Evolutionary conservation across 1,140 invertebrate species (phyloP).

Genomic region (Radopholus similis): DNA sequence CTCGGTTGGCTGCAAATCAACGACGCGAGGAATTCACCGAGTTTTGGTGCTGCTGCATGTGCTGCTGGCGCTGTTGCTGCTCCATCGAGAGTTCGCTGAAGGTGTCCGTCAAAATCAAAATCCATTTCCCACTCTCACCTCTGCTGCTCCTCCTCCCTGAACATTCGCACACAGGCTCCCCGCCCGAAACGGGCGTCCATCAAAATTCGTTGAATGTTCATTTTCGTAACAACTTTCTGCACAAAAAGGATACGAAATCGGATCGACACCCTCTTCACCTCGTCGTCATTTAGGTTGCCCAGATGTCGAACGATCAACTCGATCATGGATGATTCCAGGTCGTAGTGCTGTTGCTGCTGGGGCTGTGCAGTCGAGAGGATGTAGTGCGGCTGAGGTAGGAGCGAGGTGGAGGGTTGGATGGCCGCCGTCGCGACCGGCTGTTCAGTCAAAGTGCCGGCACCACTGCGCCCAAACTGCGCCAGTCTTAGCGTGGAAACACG

Average conservation of each 20-base stretch:
- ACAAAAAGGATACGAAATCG: not conserved
- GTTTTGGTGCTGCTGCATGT: conserved; percentile 2
- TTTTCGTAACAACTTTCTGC: conserved; percentile 44
- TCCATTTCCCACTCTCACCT: not conserved
- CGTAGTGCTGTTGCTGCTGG: conserved; percentile 24
- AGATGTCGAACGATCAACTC: conserved; percentile 30
- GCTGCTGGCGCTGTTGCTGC: conserved; percentile 14
- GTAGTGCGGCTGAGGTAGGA: too few species aligned
- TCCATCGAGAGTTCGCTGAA: conserved; percentile 13
- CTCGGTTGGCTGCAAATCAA: not conserved
- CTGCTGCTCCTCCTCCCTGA: conserved; percentile 23
- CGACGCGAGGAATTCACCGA: not conserved
- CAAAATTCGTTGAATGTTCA: conserved; percentile 41
- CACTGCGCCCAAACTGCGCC: not conserved
- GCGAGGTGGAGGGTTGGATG: not conserved
- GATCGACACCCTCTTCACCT: conserved; percentile 21
- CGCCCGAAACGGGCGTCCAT: conserved; percentile 40
- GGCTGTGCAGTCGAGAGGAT: conserved; percentile 6
- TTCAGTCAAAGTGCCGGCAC: not conserved
- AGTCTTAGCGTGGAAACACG: not conserved
- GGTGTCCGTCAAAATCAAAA: not conserved
- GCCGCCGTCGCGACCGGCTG: too few species aligned
- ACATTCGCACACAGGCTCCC: conserved; percentile 33
- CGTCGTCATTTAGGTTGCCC: conserved; percentile 37
- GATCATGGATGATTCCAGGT: conserved; percentile 21